Evolutionary conservation across 64 coral and sea anemone species (phyloP).

Genomic region (Montipora cactus): DNA sequence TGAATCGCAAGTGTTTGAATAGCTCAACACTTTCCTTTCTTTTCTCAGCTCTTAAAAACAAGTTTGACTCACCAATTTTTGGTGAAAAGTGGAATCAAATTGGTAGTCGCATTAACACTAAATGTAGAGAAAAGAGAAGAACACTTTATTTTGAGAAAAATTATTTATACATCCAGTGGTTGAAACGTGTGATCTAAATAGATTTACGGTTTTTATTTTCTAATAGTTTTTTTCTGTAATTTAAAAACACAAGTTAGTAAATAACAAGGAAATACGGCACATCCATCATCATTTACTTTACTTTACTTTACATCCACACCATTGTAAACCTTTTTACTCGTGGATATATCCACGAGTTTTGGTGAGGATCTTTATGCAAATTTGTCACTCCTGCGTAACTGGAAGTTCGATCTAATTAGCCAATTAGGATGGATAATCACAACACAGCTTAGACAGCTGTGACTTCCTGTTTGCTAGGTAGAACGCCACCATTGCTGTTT

Average conservation of each 20-base stretch:
- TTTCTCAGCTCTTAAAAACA: conserved; percentile 10
- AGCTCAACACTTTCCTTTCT: conserved; percentile 7
- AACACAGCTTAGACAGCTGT: too few species aligned
- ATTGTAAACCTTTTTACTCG: too few species aligned
- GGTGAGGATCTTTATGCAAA: too few species aligned
- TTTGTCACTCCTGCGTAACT: too few species aligned
- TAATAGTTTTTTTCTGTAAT: not conserved
- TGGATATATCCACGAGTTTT: too few species aligned
- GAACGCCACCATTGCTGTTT: too few species aligned
- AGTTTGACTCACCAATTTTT: conserved; percentile 35
- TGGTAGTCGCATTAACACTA: not conserved
- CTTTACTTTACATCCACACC: too few species aligned
- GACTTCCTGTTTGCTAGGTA: too few species aligned
- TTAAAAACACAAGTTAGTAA: not conserved
- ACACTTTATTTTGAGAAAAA: conserved; percentile 14
- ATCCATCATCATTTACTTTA: too few species aligned
- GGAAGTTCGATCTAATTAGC: too few species aligned
- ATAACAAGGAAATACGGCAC: too few species aligned
- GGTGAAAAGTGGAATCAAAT: not conserved
- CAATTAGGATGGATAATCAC: too few species aligned
- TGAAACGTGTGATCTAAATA: not conserved
- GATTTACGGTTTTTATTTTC: not conserved
- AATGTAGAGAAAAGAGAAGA: conserved; percentile 34
- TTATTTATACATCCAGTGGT: not conserved
- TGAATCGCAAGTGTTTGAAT: not conserved